A percentile compares a stretch with the other conserved stretches of the same genome.
phyloP scores from a whole-genome alignment of 2,888 invertebrate genomes.

The Perdita meconis region DNA sequence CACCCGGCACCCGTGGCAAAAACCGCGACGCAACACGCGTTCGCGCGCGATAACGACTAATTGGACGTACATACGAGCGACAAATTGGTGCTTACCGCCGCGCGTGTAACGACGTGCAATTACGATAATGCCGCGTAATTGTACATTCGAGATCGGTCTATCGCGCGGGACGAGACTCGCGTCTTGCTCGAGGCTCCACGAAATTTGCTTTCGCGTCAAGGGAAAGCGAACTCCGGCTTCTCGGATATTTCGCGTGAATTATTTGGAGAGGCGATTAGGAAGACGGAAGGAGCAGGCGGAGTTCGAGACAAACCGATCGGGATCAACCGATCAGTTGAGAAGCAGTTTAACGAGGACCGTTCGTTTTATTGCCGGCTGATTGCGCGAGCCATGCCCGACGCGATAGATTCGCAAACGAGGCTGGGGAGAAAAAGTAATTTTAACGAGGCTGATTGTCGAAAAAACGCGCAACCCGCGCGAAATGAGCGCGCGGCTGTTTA shows the following conservation, averaged over 20 bases:
- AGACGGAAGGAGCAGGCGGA: not conserved
- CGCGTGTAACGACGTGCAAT: slow-evolving; percentile 18
- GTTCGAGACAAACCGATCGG: too few relatives aligned
- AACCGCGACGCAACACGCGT: slow-evolving; percentile 3
- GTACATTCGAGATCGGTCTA: slow-evolving; percentile 1
- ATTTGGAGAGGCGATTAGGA: too few relatives aligned
- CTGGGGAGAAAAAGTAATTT: slow-evolving; percentile 46
- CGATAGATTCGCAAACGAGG: slow-evolving; percentile 55
- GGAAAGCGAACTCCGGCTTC: too few relatives aligned
- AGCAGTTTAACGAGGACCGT: slow-evolving; percentile 46
- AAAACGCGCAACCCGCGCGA: slow-evolving; percentile 17
- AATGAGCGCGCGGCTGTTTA: slow-evolving; percentile 24
- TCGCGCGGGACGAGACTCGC: slow-evolving; percentile 1
- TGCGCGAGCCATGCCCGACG: slow-evolving; percentile 42
- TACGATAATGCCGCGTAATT: slow-evolving; percentile 23
- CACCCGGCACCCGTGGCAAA: not conserved
- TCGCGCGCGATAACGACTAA: slow-evolving; percentile 33
- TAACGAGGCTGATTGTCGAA: slow-evolving; percentile 54
- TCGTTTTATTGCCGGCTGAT: slow-evolving; percentile 52
- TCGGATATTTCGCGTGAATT: too few relatives aligned
- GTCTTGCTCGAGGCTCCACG: not conserved
- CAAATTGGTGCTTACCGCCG: slow-evolving; percentile 17
- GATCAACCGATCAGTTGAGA: slow-evolving; percentile 7
- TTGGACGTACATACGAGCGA: slow-evolving; percentile 19
- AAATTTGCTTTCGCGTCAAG: too few relatives aligned